Percentiles rank a stretch among this genome's conserved stretches.
Conservation (phyloP, 2,113 vertebrate species). For the Psammodynastes pulverulentus region DNA sequence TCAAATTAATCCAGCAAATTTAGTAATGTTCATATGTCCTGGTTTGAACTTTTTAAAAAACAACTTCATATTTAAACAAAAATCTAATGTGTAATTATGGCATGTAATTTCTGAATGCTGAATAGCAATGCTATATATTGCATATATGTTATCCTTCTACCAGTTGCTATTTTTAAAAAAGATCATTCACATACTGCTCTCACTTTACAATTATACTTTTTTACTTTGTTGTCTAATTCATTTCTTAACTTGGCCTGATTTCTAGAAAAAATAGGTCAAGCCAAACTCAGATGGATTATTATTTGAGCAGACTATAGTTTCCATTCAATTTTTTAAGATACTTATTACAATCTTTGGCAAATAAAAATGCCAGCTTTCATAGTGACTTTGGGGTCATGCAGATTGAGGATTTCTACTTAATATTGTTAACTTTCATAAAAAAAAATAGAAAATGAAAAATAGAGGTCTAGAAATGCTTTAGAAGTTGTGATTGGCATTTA, state of each 20-base stretch:
- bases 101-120: not conserved
- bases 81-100: not conserved
- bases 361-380: not conserved
- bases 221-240: not conserved
- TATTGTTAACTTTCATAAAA: not conserved
- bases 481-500: not conserved
- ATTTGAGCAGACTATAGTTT: not conserved
- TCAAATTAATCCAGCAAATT: not conserved
- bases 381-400: not conserved
- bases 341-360: not conserved
- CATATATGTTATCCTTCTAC: not conserved
- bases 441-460: not conserved
- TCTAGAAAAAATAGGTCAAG: constrained; percentile 11
- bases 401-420: not conserved
- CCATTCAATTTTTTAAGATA: not conserved
- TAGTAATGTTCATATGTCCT: not conserved
- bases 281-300: not conserved
- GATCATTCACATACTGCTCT: not conserved
- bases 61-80: not conserved
- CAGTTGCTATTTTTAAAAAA: not conserved
- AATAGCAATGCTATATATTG: not conserved
- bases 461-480: not conserved
- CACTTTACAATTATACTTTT: not conserved
- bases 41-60: not conserved
- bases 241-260: not conserved